A percentile compares a stretch with the other conserved stretches of the same genome.
phyloP scores from a whole-genome alignment of 2,113 vertebrate species.

The Amphiprion percula region DNA sequence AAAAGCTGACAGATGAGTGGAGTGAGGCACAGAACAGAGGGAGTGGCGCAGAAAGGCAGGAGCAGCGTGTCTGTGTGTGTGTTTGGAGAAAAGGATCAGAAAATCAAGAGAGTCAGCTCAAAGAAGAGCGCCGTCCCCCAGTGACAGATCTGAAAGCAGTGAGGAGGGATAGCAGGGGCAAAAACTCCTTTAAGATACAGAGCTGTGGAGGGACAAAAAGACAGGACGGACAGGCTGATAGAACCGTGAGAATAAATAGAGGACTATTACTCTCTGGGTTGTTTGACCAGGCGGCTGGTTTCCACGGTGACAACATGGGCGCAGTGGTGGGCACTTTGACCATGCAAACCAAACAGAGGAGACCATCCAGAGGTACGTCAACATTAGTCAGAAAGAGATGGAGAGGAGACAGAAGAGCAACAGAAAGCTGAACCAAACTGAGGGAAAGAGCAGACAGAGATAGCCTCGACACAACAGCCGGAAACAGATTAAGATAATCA shows the following conservation, averaged over 20 bases:
- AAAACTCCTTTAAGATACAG: constrained; percentile 47
- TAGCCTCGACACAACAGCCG: background rate
- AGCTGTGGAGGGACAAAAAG: constrained; percentile 36
- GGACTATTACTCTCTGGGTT: constrained; percentile 62
- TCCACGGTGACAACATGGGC: constrained; percentile 88
- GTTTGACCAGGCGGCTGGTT: constrained; percentile 75
- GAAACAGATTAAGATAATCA: background rate
- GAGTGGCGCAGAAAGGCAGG: constrained; percentile 74
- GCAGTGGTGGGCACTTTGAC: constrained; percentile 98
- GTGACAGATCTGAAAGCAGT: constrained; percentile 51
- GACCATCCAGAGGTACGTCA: constrained; percentile 94
- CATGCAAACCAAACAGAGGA: constrained; percentile 97
- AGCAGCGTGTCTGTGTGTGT: constrained; percentile 49
- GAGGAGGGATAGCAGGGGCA: constrained; percentile 40
- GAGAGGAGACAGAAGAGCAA: constrained; percentile 34
- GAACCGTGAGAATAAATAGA: constrained; percentile 29
- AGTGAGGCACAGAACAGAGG: constrained; percentile 69
- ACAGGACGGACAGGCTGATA: constrained; percentile 33
- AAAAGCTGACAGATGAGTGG: constrained; percentile 70
- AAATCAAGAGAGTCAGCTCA: constrained; percentile 67
- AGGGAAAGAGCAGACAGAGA: background rate
- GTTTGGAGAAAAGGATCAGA: constrained; percentile 66
- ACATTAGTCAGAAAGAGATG: constrained; percentile 33
- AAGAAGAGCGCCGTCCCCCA: constrained; percentile 40
- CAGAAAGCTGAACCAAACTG: constrained; percentile 21